Conservation (phyloP, 2,113 vertebrate genomes). For the Zapus hudsonius region DNA sequence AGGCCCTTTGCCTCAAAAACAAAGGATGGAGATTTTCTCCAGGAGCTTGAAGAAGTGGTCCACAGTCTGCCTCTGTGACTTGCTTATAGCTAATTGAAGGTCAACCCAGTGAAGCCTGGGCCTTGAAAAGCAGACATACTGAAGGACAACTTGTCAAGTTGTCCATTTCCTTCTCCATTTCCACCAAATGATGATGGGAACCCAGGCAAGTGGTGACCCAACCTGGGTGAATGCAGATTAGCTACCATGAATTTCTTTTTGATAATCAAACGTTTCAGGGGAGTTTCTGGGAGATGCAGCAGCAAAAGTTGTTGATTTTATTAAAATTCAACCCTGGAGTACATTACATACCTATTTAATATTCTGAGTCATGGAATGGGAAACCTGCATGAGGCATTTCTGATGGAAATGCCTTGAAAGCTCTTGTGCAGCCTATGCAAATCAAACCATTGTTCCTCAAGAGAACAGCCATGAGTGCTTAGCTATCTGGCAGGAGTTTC, state of each 20-base stretch:
- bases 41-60: background rate
- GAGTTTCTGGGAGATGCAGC: background rate
- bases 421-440: background rate
- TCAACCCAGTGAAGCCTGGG: background rate
- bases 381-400: constrained; percentile 10
- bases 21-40: background rate
- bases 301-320: constrained; percentile 3
- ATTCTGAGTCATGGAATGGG: background rate
- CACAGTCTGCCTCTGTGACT: background rate
- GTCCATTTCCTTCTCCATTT: background rate
- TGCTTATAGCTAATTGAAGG: background rate
- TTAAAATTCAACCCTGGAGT: background rate
- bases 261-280: background rate
- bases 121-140: background rate
- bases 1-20: background rate
- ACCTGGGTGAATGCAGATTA: background rate
- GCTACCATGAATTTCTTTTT: background rate
- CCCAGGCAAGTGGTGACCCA: background rate
- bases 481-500: constrained; percentile 18
- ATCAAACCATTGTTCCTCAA: background rate
- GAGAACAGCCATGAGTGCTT: constrained; percentile 4
- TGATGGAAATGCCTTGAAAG: constrained; percentile 19
- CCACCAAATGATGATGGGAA: background rate
- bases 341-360: background rate
- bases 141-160: background rate